These are phyloP conservation scores for Champsocephalus gunnari DNA, from an alignment of 2,797 vertebrate species.

Conservation along the genomic window DNA sequence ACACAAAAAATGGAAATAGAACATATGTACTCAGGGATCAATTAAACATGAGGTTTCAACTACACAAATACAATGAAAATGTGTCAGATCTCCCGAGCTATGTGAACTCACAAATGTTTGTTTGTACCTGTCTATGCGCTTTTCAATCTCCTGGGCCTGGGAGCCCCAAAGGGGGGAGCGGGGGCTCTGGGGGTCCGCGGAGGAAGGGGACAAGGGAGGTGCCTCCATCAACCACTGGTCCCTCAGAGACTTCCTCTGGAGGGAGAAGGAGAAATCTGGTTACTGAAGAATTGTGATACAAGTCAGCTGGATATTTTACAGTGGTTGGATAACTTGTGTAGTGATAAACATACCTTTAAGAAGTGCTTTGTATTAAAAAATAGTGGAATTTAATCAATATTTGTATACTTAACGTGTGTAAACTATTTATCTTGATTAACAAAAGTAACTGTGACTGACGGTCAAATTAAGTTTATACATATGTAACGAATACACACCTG, in stretches of 20 bases:
- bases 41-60: constrained; percentile 24
- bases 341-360: too few species aligned
- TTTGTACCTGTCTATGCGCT: constrained; percentile 66
- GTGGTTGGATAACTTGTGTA: background rate
- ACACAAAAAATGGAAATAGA: constrained; percentile 37
- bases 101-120: constrained; percentile 21
- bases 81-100: constrained; percentile 25
- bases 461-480: too few species aligned
- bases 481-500: too few species aligned
- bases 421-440: background rate
- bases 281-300: too few species aligned
- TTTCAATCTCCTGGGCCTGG: constrained; percentile 70
- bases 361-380: too few species aligned
- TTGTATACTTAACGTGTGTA: too few species aligned
- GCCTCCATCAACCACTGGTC: constrained; percentile 92
- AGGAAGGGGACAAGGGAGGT: constrained; percentile 59
- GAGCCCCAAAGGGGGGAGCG: constrained; percentile 69
- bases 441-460: background rate
- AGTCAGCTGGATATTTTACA: background rate
- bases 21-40: constrained; percentile 17
- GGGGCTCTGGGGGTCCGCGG: constrained; percentile 61
- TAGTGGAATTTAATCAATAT: too few species aligned
- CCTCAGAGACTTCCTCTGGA: constrained; percentile 90
- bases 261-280: background rate
- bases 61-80: constrained; percentile 26